Conservation (phyloP, 2,797 vertebrate species). For the Erpetoichthys calabaricus region DNA sequence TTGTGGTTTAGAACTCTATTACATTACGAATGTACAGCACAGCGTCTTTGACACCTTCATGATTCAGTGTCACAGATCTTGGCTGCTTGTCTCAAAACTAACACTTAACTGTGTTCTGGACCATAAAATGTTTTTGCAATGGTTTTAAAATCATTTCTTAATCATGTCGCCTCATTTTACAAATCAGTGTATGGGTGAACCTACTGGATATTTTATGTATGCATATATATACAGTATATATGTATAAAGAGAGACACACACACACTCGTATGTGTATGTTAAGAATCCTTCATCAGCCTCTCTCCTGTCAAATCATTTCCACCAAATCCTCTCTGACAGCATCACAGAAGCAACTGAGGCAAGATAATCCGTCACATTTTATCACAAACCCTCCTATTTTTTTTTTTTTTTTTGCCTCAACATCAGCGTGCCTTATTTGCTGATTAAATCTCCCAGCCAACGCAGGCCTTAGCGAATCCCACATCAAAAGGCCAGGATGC, state of each 20-base stretch:
- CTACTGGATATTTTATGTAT: neutral
- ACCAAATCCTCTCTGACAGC: slow-evolving; percentile 55
- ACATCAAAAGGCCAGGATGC: slow-evolving; percentile 31
- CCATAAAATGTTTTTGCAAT: too few relatives aligned
- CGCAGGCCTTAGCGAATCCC: slow-evolving; percentile 35
- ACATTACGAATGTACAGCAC: too few relatives aligned
- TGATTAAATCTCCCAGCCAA: slow-evolving; percentile 51
- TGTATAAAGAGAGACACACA: too few relatives aligned
- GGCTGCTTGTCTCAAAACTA: too few relatives aligned
- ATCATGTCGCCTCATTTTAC: too few relatives aligned
- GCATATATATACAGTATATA: too few relatives aligned
- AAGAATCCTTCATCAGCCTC: slow-evolving; percentile 19
- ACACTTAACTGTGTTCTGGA: too few relatives aligned
- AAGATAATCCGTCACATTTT: slow-evolving; percentile 57
- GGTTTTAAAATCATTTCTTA: too few relatives aligned
- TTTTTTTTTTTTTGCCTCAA: slow-evolving; percentile 33
- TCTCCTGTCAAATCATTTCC: slow-evolving; percentile 40
- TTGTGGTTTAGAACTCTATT: too few relatives aligned
- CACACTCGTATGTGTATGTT: too few relatives aligned
- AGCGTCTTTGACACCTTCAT: too few relatives aligned
- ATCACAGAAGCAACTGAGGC: slow-evolving; percentile 46
- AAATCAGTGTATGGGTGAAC: neutral
- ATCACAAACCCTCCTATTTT: slow-evolving; percentile 41
- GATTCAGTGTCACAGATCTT: too few relatives aligned
- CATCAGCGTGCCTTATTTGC: slow-evolving; percentile 42